A percentile compares a stretch with the other conserved stretches of the same genome.
Conservation (phyloP, 2,113 vertebrate genomes). For the Ahaetulla prasina region DNA sequence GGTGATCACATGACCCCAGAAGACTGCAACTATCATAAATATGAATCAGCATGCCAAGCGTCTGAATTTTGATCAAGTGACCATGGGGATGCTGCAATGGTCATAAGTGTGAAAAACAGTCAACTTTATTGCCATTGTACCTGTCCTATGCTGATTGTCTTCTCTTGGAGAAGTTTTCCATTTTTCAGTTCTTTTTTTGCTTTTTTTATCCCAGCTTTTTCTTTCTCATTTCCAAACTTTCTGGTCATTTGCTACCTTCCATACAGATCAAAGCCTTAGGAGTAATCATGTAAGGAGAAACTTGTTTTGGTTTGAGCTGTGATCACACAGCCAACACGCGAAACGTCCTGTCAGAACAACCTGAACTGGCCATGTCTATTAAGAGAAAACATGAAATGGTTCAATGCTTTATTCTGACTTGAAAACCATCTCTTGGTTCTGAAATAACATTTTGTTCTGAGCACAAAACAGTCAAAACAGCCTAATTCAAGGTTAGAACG, state of each 20-base stretch:
- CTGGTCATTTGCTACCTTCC: neutral
- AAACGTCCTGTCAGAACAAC: neutral
- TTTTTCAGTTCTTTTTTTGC: neutral
- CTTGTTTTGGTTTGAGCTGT: neutral
- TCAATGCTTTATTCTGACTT: neutral
- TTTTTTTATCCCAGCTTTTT: neutral
- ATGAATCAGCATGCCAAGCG: no score
- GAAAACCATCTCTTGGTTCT: neutral
- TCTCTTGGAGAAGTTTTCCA: neutral
- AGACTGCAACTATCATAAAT: no score
- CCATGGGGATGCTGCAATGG: no score
- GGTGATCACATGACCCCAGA: no score
- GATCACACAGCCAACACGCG: neutral
- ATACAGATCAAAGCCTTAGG: neutral
- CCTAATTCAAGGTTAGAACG: neutral
- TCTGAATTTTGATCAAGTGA: no score
- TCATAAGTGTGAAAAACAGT: no score
- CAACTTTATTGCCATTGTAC: no score
- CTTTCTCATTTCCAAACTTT: neutral
- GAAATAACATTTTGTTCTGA: neutral
- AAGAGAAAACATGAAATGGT: neutral
- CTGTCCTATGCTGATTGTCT: neutral
- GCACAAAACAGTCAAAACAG: neutral
- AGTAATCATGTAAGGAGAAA: neutral
- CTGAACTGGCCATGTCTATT: neutral